Evolutionary conservation across 2,888 invertebrate species (phyloP).

Genomic region (Onchidella celtica): DNA sequence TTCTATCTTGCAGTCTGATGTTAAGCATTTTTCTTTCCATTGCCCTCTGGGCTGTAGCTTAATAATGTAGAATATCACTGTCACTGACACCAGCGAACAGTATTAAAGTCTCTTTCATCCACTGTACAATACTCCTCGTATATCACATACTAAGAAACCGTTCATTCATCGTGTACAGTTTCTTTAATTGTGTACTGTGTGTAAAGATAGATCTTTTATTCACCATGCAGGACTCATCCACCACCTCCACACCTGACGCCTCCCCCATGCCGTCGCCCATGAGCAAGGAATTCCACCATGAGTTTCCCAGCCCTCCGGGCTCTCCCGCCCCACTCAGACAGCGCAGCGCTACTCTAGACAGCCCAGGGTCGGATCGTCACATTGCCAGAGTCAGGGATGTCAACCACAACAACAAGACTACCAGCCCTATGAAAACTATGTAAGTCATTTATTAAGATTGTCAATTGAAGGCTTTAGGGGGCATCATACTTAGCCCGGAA

Average conservation of each 20-base stretch:
- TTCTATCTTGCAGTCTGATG: too few relatives aligned
- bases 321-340: slow-evolving; percentile 62
- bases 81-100: too few relatives aligned
- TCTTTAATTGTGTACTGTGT: too few relatives aligned
- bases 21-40: too few relatives aligned
- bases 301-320: slow-evolving; percentile 64
- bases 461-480: not conserved
- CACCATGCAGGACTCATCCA: slow-evolving; percentile 64
- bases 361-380: slow-evolving; percentile 47
- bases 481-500: not conserved
- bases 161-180: too few relatives aligned
- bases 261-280: slow-evolving; percentile 57
- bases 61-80: too few relatives aligned
- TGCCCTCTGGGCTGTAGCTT: too few relatives aligned
- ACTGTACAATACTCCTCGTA: too few relatives aligned
- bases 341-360: slow-evolving; percentile 72
- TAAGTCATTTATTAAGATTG: slow-evolving; percentile 7
- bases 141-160: too few relatives aligned
- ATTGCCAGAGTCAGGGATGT: slow-evolving; percentile 47
- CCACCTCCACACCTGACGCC: slow-evolving; percentile 68
- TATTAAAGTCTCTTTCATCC: too few relatives aligned
- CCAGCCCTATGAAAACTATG: slow-evolving; percentile 40
- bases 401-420: slow-evolving; percentile 49
- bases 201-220: too few relatives aligned
- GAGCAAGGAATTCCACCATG: slow-evolving; percentile 65